These are phyloP conservation scores for Grammomys surdaster DNA, from an alignment of 2,113 vertebrate species.

Conservation along the genomic window DNA sequence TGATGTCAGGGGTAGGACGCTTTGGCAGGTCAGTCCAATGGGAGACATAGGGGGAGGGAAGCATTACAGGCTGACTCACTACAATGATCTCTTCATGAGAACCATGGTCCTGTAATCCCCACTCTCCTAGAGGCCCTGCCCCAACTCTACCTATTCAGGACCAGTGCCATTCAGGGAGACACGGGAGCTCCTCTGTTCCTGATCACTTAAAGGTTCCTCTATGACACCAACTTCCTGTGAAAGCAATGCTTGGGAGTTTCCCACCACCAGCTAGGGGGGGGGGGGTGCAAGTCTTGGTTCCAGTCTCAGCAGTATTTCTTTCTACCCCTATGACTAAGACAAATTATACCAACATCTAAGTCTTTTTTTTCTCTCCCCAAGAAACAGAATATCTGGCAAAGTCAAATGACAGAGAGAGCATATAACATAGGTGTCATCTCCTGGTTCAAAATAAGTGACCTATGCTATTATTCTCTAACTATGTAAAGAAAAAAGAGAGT, in stretches of 20 bases:
- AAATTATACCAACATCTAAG: background rate
- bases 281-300: background rate
- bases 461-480: background rate
- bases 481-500: background rate
- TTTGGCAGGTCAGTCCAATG: background rate
- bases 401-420: background rate
- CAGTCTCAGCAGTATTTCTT: background rate
- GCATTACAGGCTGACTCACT: background rate
- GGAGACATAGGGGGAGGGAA: background rate
- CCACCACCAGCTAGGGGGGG: background rate
- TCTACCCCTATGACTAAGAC: background rate
- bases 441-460: background rate
- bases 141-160: background rate
- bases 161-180: background rate
- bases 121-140: background rate
- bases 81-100: background rate
- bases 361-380: background rate
- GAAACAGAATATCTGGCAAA: background rate
- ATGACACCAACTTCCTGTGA: background rate
- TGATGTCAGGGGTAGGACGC: background rate
- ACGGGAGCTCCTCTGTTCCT: background rate
- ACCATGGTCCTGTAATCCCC: background rate
- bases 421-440: background rate
- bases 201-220: background rate
- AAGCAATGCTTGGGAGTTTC: background rate